phyloP scores from a whole-genome alignment of 2,113 vertebrate genomes.

The Erythrolamprus reginae region DNA sequence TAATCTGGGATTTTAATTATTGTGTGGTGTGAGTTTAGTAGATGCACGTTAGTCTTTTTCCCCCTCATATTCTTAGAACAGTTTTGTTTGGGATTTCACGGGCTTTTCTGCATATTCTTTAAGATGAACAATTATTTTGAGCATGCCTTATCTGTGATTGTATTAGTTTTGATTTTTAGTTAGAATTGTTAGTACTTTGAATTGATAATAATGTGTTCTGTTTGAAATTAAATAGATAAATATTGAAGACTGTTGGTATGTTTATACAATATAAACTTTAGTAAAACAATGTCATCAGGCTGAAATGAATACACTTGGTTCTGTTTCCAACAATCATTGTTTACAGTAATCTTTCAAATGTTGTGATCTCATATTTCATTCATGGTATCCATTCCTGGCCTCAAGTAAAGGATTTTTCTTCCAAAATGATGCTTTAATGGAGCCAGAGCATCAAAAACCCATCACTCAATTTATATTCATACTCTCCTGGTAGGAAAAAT shows the following conservation, averaged over 20 bases:
- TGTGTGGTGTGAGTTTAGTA: conserved; percentile 70
- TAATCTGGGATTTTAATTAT: conserved; percentile 57
- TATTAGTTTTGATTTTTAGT: conserved; percentile 2
- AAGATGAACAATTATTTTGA: conserved; percentile 8
- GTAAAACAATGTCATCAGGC: not conserved
- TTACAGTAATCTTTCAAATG: not conserved
- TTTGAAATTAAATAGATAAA: not conserved
- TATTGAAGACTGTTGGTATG: not conserved
- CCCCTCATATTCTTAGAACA: conserved; percentile 40
- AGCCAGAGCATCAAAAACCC: not conserved
- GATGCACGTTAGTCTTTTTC: conserved; percentile 64
- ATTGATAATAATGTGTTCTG: not conserved
- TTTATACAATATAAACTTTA: not conserved
- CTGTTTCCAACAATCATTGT: not conserved
- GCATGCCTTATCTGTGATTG: conserved; percentile 63
- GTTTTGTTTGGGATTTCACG: conserved; percentile 23
- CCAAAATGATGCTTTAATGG: not conserved
- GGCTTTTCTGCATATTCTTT: not conserved
- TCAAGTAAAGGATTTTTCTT: not conserved
- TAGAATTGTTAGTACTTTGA: not conserved
- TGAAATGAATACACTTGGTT: not conserved
- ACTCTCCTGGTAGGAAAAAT: not conserved
- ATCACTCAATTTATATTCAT: not conserved
- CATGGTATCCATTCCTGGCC: not conserved
- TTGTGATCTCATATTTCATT: not conserved